Base-by-base conservation (phyloP, 2,113 vertebrate species). In the Gymnobelideus leadbeateri region DNA sequence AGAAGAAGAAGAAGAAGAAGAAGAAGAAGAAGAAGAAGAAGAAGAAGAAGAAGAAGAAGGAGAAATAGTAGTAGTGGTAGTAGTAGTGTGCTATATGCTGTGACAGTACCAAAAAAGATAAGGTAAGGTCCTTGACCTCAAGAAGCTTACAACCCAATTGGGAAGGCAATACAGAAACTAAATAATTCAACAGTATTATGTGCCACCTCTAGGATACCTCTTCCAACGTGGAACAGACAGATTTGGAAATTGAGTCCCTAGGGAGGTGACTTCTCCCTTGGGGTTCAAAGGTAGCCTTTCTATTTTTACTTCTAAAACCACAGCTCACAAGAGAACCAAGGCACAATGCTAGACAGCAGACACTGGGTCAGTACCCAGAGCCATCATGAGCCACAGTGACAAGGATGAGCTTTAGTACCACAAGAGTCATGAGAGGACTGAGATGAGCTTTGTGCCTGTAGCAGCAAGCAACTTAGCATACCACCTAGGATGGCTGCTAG, bases 321-420 rank as follows among this genome's bases (percentile, higher is more conserved):
- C 37, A 14, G 28, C 28, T 68, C 57, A 37, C 11, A 14, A 23
- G 52, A 0, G 1, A 16, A 43, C 7, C 90, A 91, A 84, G 94
- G 91, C 0, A 52, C 26, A 0, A 10, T n/a, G 31, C 0, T 0
- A 0, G 0, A 1, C 0, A 1, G 26, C 3, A 10, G 0, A 14
- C 7, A n/a, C 31, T 84, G 26, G 51, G 55, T 94, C 2, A 1
- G 24, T 28, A 0, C 68, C 3, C 0, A 21, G 89, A 43, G 61
- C 19, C 94, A 97, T 94, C 95, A 99, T 99, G 99, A 99, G 99
- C 96, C 99, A 99, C 46, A 99, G 51, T 91, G 99, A 99, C 91
- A 99, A 99, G 37, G 99, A 99, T 95, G 99, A 99, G 98, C 97
- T 99, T 91, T 99, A 99, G 98, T 99, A 98, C 96, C 95, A 94